Base-by-base conservation (phyloP, 2,797 vertebrate genomes). In the Eupleurogrammus muticus region DNA sequence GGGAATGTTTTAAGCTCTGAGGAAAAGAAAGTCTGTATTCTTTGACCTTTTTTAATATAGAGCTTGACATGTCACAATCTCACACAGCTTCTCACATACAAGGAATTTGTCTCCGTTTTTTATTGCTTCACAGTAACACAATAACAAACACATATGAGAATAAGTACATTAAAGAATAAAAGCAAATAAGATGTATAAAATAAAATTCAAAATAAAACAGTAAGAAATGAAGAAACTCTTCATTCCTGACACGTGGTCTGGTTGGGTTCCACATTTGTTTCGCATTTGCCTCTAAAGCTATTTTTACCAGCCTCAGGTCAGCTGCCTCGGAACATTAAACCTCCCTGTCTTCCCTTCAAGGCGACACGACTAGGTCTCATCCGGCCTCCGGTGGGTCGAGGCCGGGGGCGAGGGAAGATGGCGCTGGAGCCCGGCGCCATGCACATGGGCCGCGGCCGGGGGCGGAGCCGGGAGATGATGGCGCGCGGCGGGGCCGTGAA, bases 311-410 rank as follows among this genome's bases (percentile, higher is more conserved):
- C 42, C 51, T 59, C 69, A 71, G 51, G 40, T 59, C 4, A 16
- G 5, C 35, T 38, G 4, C 23, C 35, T 51, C 13, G 3, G 24
- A 54, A 23, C 21, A 5, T 13, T 28, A 32, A 20, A 34, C 46
- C 9, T 20, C 19, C n/a, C 0, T 61, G 17, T 64, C 19, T 24
- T 77, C 23, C 3, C 72, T 0, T 40, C n/a, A n/a, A 99, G 98
- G 98, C 98, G 6, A 97, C 96, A 0, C 93, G 95, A 10, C 87
- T 99, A 81, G 97, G 97, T 67, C 95, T 99, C 65, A 92, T 98
- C 72, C 93, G 95, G 3, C 92, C 92, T 49, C 94, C 86, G 0
- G 61, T 90, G n/a, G 93, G 93, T 1, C 92, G 96, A 16, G 94
- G 96, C 8, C 90, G 96, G 16, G 97, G 95, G 5, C 92, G 97